Percentiles rank a stretch among this genome's conserved stretches.
phyloP scores from a whole-genome alignment of 2,797 vertebrate species.

The Pseudomugil tenellus region DNA sequence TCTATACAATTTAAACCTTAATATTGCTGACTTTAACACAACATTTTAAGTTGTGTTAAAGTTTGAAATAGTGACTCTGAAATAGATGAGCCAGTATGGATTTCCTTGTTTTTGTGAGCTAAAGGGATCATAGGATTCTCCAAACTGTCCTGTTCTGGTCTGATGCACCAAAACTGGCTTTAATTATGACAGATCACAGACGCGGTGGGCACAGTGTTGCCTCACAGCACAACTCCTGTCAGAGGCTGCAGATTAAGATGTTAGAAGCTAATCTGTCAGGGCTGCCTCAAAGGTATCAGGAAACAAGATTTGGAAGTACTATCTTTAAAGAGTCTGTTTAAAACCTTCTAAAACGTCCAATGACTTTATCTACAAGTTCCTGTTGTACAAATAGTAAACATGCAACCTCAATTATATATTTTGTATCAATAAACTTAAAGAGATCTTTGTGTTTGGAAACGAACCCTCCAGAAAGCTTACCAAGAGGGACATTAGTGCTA shows the following conservation, averaged over 20 bases:
- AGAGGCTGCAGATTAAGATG: constrained; percentile 60
- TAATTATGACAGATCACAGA: constrained; percentile 39
- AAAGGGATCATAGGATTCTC: constrained; percentile 20
- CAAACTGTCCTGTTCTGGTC: constrained; percentile 12
- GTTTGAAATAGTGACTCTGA: neutral
- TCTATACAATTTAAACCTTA: neutral
- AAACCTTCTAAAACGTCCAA: neutral
- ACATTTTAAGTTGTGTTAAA: neutral
- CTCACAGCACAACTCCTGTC: constrained; percentile 31
- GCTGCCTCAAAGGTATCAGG: constrained; percentile 15
- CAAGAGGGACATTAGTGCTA: neutral
- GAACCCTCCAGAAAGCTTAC: constrained; percentile 15
- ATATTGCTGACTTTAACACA: neutral
- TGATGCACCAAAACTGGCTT: constrained; percentile 10
- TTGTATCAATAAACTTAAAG: constrained; percentile 7
- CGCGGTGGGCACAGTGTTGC: constrained; percentile 29
- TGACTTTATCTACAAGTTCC: neutral
- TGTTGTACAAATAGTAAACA: neutral
- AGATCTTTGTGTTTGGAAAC: neutral
- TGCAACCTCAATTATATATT: neutral
- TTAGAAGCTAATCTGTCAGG: constrained; percentile 60
- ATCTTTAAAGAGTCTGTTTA: constrained; percentile 8
- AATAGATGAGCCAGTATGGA: neutral
- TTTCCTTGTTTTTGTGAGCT: neutral
- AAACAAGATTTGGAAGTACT: neutral